A percentile compares a stretch with the other conserved stretches of the same genome.
Evolutionary conservation across 1,140 invertebrate species (phyloP).

Genomic region (Dendrolimus kikuchii): DNA sequence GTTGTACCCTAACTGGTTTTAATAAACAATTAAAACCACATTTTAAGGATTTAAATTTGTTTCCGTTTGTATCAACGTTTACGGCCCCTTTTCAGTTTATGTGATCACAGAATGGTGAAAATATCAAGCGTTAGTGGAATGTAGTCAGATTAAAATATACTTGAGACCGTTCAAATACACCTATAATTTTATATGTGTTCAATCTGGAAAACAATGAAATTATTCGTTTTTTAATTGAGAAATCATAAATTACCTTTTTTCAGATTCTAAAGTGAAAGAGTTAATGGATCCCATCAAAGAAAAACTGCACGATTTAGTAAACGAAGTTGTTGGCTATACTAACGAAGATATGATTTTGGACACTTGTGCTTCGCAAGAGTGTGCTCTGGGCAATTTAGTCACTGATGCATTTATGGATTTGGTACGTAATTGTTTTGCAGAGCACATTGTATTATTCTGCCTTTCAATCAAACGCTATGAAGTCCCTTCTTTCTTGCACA

Average conservation of each 20-base stretch:
- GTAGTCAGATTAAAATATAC: too few relatives aligned
- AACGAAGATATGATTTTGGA: slow-evolving; percentile 24
- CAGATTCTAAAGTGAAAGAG: slow-evolving; percentile 44
- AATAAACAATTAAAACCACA: too few relatives aligned
- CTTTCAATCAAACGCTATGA: not conserved
- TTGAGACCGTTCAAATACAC: too few relatives aligned
- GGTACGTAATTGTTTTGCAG: slow-evolving; percentile 23
- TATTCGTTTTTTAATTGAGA: not conserved
- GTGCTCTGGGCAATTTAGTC: slow-evolving; percentile 42
- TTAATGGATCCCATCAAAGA: slow-evolving; percentile 38
- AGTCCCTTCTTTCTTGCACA: not conserved
- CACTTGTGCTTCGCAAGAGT: slow-evolving; percentile 34
- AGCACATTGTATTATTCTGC: not conserved
- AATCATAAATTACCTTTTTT: slow-evolving; percentile 11
- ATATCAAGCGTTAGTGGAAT: too few relatives aligned
- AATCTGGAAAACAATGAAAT: too few relatives aligned
- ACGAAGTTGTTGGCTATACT: slow-evolving; percentile 33
- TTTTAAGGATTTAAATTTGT: too few relatives aligned
- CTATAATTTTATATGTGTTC: too few relatives aligned
- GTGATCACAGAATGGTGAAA: too few relatives aligned
- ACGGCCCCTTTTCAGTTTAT: too few relatives aligned
- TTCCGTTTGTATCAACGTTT: too few relatives aligned
- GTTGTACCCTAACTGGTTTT: too few relatives aligned
- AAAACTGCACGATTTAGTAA: slow-evolving; percentile 30
- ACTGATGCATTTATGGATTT: slow-evolving; percentile 38